Percentiles rank a stretch among this genome's conserved stretches.
Evolutionary conservation across 2,113 vertebrate genomes (phyloP).

Genomic region (Tachycineta bicolor): DNA sequence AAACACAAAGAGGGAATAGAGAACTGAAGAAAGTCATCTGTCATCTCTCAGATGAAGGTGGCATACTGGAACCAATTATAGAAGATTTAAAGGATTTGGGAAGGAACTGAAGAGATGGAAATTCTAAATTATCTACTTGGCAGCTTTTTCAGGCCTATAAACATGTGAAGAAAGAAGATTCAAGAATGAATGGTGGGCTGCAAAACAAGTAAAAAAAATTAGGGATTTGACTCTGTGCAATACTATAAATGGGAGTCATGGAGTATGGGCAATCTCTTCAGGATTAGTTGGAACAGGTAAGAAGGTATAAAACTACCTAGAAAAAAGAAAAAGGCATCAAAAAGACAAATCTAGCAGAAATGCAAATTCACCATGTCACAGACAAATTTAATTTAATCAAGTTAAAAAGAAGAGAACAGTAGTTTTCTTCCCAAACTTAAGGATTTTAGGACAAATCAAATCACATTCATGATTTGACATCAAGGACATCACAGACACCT

Average conservation of each 20-base stretch:
- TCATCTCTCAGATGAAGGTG: background rate
- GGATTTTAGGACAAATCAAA: background rate
- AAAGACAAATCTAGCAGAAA: background rate
- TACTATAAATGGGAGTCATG: background rate
- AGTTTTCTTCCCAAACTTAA: background rate
- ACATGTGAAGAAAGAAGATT: constrained; percentile 6
- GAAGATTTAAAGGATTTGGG: background rate
- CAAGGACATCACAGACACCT: background rate
- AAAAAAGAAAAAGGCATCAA: background rate
- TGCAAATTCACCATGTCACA: background rate
- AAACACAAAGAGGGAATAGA: constrained; percentile 3
- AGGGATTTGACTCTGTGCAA: background rate
- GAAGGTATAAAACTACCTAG: background rate
- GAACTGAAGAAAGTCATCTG: constrained; percentile 1
- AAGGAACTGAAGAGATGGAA: background rate
- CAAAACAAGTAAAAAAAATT: background rate
- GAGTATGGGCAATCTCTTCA: background rate
- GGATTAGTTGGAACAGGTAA: background rate
- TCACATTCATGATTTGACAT: background rate
- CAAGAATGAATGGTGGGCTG: background rate
- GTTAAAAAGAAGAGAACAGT: background rate
- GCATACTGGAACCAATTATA: constrained; percentile 7
- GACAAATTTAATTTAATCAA: background rate
- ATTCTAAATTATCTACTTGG: background rate
- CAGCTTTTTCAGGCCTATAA: background rate